Conservation (phyloP, 2,113 vertebrate species). For the Melozone crissalis region DNA sequence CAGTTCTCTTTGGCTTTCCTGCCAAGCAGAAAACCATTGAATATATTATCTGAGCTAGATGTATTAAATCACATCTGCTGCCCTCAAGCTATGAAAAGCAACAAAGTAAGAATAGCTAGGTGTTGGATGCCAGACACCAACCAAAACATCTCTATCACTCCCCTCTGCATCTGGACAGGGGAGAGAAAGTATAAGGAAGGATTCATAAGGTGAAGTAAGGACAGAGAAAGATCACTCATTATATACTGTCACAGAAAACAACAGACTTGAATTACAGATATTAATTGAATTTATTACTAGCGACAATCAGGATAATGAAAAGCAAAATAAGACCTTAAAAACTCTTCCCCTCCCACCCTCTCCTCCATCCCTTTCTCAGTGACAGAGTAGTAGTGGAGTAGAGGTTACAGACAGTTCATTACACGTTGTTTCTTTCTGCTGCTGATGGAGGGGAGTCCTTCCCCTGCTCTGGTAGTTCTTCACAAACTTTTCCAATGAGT, state of each 20-base stretch:
- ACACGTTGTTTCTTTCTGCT: background rate
- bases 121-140: background rate
- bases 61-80: background rate
- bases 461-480: background rate
- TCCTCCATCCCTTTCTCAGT: background rate
- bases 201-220: background rate
- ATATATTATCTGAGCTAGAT: background rate
- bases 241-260: background rate
- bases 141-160: background rate
- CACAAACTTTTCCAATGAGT: accelerated
- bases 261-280: background rate
- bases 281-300: background rate
- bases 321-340: background rate
- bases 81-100: background rate
- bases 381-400: background rate
- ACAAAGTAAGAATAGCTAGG: background rate
- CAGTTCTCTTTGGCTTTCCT: background rate
- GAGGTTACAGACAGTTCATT: background rate
- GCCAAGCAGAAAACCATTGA: background rate
- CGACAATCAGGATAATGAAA: background rate
- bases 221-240: background rate
- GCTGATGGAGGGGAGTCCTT: background rate
- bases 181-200: background rate
- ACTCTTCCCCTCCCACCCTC: accelerated
- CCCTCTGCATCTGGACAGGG: background rate